Evolutionary conservation across 2,113 vertebrate species (phyloP), one percentile per base, ranked within the genome.

Genomic region (Anser brachyrhynchus): DNA sequence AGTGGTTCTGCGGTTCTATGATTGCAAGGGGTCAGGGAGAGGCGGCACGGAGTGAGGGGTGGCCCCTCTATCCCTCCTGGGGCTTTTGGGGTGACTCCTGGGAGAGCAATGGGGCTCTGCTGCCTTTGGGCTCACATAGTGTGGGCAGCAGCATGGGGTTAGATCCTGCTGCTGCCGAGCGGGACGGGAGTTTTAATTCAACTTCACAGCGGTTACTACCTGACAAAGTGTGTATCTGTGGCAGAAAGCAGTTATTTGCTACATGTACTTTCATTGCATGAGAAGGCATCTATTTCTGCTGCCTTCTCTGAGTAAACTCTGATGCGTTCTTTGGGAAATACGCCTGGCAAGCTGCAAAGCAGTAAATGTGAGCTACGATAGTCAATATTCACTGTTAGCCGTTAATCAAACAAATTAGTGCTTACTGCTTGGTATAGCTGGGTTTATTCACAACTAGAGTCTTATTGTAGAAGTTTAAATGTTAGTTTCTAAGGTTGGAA

Each of bases 361-460:
- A 20, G 12, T 17, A 46, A 23, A 52, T 26, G 17, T 22, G 57
- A 69, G 33, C 39, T 81, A 19, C 10, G n/a, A 9, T 16, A 22
- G 28, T 17, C 25, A 49, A 1, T 71, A 29, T 14, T 84, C 6
- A 29, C 3, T 35, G 46, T 57, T 21, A 54, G 44, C 16, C 31
- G 0, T 62, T 81, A 57, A n/a, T 49, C 51, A 9, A 21, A 10
- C 52, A 8, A 17, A 10, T 3, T 35, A 0, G 0, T 13, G 2
- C 8, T 1, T 1, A 3, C 19, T 41, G 21, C 54, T 58, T 85
- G 1, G 14, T 33, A 7, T 57, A 46, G 7, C 7, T 29, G 25
- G 55, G 5, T 51, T 93, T 82, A 64, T 75, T 87, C 33, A 12
- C 33, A 29, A n/a, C 33, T 39, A 7, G 35, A 31, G 23, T 22